A percentile compares a stretch with the other conserved stretches of the same genome.
Evolutionary conservation across 2,113 vertebrate species (phyloP).

Genomic region (Periophthalmus modestus): DNA sequence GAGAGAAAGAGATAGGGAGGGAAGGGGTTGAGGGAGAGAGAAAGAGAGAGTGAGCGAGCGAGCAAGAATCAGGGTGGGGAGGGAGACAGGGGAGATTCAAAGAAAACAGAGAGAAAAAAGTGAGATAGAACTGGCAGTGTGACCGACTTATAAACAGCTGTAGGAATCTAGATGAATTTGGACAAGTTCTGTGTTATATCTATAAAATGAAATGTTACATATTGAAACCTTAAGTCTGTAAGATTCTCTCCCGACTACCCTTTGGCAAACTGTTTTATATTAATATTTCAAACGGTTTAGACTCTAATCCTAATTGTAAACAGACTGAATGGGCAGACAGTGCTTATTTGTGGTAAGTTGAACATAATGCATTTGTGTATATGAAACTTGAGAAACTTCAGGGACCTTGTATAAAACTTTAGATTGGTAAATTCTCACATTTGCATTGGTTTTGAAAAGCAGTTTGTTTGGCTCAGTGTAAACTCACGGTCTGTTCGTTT

Average conservation of each 20-base stretch:
- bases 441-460: neutral
- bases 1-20: too few species aligned
- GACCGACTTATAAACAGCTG: neutral
- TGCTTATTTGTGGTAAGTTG: neutral
- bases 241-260: neutral
- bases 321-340: neutral
- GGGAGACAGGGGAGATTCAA: too few species aligned
- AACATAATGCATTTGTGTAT: neutral
- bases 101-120: neutral
- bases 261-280: neutral
- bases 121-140: neutral
- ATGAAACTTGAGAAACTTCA: neutral
- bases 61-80: neutral
- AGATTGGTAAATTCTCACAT: conserved; percentile 1
- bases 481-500: neutral
- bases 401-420: neutral
- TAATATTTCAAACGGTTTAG: neutral
- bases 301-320: neutral
- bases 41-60: neutral
- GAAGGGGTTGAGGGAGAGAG: conserved; percentile 19
- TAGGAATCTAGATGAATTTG: neutral
- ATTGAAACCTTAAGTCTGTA: neutral
- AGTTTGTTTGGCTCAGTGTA: neutral
- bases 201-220: neutral
- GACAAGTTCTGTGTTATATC: neutral